phyloP scores from a whole-genome alignment of 1,140 invertebrate genomes.

The Pemphigus obesinymphae region DNA sequence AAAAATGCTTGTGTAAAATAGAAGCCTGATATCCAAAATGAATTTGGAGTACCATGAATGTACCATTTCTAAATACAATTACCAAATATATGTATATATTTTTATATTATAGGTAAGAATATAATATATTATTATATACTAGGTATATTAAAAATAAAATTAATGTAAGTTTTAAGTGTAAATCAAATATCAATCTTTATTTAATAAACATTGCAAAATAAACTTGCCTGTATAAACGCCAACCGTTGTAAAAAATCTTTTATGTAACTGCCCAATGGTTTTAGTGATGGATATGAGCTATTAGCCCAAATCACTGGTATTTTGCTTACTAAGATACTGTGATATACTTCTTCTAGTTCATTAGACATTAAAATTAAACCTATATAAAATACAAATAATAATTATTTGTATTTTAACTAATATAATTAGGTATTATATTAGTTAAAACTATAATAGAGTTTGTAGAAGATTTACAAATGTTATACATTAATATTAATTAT shows the following conservation, averaged over 20 bases:
- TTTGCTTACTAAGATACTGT: conserved; percentile 74
- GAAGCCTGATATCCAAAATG: conserved; percentile 92
- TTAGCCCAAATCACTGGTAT: conserved; percentile 79
- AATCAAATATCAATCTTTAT: neutral
- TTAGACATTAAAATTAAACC: conserved; percentile 79
- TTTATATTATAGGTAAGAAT: too few relatives aligned
- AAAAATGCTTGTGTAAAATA: conserved; percentile 94
- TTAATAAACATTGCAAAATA: neutral
- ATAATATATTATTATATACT: too few relatives aligned
- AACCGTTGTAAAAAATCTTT: conserved; percentile 79
- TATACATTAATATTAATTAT: too few relatives aligned
- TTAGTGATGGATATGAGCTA: conserved; percentile 87
- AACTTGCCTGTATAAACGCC: conserved; percentile 67
- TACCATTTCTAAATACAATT: conserved; percentile 73
- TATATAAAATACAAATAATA: conserved; percentile 47
- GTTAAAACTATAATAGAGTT: too few relatives aligned
- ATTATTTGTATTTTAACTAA: too few relatives aligned
- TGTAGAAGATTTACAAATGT: too few relatives aligned
- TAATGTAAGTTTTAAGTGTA: too few relatives aligned
- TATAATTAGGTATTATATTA: too few relatives aligned
- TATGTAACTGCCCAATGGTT: conserved; percentile 85
- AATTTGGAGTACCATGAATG: conserved; percentile 69
- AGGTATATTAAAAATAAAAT: too few relatives aligned
- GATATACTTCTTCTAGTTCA: conserved; percentile 80
- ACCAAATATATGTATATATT: too few relatives aligned